A percentile compares a stretch with the other conserved stretches of the same genome.
phyloP scores from a whole-genome alignment of 2,888 invertebrate genomes.

The Athripsodes cinereus region DNA sequence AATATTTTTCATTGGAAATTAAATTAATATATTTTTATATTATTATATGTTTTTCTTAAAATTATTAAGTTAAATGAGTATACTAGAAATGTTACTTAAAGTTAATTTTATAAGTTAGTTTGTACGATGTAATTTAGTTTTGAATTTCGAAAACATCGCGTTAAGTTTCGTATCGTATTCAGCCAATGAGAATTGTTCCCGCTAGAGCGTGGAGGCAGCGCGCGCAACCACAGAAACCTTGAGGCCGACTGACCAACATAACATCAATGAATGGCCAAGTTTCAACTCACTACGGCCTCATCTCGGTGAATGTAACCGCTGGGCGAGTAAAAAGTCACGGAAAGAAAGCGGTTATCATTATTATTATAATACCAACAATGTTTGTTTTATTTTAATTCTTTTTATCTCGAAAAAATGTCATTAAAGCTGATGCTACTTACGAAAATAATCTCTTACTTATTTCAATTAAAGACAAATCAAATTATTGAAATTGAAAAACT shows the following conservation, averaged over 20 bases:
- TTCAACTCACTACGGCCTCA: constrained; percentile 12
- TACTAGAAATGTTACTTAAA: too few species aligned
- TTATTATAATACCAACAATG: background rate
- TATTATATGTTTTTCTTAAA: too few species aligned
- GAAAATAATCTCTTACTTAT: too few species aligned
- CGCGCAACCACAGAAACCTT: constrained; percentile 18
- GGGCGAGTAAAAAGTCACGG: constrained; percentile 4
- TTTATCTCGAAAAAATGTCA: background rate
- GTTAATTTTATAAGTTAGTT: too few species aligned
- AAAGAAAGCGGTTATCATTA: background rate
- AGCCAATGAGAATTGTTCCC: background rate
- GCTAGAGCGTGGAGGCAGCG: background rate
- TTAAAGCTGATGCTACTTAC: too few species aligned
- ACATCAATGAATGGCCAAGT: constrained; percentile 8
- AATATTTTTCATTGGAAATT: too few species aligned
- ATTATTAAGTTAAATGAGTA: too few species aligned
- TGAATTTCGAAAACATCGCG: background rate
- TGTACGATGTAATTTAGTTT: background rate
- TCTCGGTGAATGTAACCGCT: constrained; percentile 1
- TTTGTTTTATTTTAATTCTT: background rate
- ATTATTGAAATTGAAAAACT: too few species aligned
- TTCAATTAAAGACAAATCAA: too few species aligned
- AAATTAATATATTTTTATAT: too few species aligned
- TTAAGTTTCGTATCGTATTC: background rate
- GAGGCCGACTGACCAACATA: constrained; percentile 26